Percentiles rank a stretch among this genome's conserved stretches.
These are phyloP conservation scores for Lepidocyrtinus sp. DNA, from an alignment of 2,888 invertebrate genomes.

Conservation along the genomic window DNA sequence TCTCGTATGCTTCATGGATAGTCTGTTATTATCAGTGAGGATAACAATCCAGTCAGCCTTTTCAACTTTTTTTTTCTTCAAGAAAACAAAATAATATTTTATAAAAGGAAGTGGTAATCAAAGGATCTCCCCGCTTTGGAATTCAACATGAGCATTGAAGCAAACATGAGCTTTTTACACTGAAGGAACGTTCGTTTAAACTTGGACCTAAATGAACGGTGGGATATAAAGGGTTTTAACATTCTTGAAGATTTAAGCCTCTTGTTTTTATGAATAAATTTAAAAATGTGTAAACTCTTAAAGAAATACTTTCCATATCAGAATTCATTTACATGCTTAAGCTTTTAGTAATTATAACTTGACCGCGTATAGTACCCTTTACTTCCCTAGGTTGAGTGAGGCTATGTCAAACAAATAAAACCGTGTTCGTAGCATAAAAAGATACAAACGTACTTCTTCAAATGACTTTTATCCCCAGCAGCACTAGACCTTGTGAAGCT, in stretches of 20 bases:
- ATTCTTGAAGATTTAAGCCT: too few species aligned
- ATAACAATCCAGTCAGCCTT: background rate
- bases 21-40: background rate
- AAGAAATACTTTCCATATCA: background rate
- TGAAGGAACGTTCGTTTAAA: background rate
- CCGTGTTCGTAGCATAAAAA: background rate
- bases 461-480: background rate
- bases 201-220: background rate
- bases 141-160: background rate
- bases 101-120: background rate
- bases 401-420: background rate
- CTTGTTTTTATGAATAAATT: too few species aligned
- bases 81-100: background rate
- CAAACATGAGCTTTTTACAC: background rate
- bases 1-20: background rate
- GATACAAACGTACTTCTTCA: background rate
- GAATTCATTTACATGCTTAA: background rate
- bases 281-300: background rate
- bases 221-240: background rate
- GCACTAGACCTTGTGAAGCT: background rate
- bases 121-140: background rate
- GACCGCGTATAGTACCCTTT: background rate
- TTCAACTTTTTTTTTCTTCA: conserved; percentile 18
- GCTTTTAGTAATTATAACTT: conserved; percentile 26
- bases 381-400: background rate